Evolutionary conservation across 2,113 vertebrate species (phyloP).

Genomic region (Triplophysa dalaica): DNA sequence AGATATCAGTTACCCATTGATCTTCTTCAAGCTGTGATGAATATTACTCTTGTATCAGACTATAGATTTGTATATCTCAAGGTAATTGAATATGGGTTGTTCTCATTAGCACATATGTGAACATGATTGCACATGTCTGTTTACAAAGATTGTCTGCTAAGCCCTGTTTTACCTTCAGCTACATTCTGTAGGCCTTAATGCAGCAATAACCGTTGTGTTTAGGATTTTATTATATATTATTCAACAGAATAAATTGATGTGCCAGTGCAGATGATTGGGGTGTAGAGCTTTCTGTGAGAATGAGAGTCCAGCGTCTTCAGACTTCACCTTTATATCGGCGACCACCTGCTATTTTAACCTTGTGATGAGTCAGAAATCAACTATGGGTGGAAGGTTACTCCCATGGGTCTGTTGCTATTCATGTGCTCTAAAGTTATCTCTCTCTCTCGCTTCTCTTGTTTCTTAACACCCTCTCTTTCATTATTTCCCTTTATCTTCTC

Average conservation of each 20-base stretch:
- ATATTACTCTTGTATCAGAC: not conserved
- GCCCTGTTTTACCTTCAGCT: slow-evolving; percentile 8
- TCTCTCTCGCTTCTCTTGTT: not conserved
- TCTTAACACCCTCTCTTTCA: too few species aligned
- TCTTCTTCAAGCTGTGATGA: not conserved
- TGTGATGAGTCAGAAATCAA: slow-evolving; percentile 47
- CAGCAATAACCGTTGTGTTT: slow-evolving; percentile 19
- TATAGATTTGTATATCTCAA: slow-evolving; percentile 18
- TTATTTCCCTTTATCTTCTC: too few species aligned
- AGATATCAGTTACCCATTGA: too few species aligned
- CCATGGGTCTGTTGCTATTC: slow-evolving; percentile 28
- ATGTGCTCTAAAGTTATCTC: slow-evolving; percentile 36
- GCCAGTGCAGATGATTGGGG: slow-evolving; percentile 18
- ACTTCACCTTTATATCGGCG: slow-evolving; percentile 28
- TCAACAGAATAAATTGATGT: not conserved
- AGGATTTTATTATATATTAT: slow-evolving; percentile 30
- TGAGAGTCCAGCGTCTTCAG: not conserved
- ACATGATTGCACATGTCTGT: not conserved
- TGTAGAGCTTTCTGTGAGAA: slow-evolving; percentile 14
- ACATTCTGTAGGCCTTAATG: not conserved
- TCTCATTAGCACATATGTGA: slow-evolving; percentile 8
- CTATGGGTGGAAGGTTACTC: slow-evolving; percentile 36
- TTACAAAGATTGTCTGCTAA: not conserved
- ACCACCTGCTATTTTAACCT: slow-evolving; percentile 49
- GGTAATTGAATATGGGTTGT: slow-evolving; percentile 19